Evolutionary conservation across 2,888 invertebrate species (phyloP).

Genomic region (Parnassius smintheus): DNA sequence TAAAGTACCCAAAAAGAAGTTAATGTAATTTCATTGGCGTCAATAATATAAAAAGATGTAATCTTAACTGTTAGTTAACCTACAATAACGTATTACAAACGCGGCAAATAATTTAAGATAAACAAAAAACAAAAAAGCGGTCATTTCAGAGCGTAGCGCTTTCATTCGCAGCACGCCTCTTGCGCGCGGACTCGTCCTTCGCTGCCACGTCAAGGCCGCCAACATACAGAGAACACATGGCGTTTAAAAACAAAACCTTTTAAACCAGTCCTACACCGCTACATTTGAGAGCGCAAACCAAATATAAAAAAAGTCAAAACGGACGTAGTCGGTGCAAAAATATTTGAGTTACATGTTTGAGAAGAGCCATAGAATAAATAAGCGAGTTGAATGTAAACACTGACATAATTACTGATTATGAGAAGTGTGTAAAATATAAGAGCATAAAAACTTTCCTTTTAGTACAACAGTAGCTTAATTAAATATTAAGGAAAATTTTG

Average conservation of each 20-base stretch:
- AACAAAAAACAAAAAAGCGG: slow-evolving; percentile 3
- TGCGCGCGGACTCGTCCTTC: slow-evolving; percentile 51
- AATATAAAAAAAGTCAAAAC: slow-evolving; percentile 20
- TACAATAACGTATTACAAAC: too few relatives aligned
- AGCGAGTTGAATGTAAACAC: slow-evolving; percentile 18
- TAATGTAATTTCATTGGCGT: too few relatives aligned
- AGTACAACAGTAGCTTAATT: background rate
- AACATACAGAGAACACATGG: slow-evolving; percentile 48
- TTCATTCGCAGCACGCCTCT: slow-evolving; percentile 51
- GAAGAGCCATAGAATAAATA: slow-evolving; percentile 13
- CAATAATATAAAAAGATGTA: too few relatives aligned
- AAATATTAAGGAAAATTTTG: too few relatives aligned
- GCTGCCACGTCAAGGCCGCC: slow-evolving; percentile 72
- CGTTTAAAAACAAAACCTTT: slow-evolving; percentile 35
- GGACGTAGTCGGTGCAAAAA: slow-evolving; percentile 6
- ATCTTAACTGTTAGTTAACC: too few relatives aligned
- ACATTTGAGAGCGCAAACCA: slow-evolving; percentile 30
- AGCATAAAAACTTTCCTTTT: background rate
- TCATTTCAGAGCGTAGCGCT: slow-evolving; percentile 35
- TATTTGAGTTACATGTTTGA: slow-evolving; percentile 16
- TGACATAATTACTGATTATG: slow-evolving; percentile 10
- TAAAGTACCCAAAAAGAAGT: too few relatives aligned
- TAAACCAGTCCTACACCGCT: slow-evolving; percentile 37
- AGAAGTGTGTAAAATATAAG: slow-evolving; percentile 28
- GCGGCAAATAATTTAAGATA: background rate